Evolutionary conservation across 1,140 invertebrate species (phyloP).

Genomic region (Rhyzopertha dominica): DNA sequence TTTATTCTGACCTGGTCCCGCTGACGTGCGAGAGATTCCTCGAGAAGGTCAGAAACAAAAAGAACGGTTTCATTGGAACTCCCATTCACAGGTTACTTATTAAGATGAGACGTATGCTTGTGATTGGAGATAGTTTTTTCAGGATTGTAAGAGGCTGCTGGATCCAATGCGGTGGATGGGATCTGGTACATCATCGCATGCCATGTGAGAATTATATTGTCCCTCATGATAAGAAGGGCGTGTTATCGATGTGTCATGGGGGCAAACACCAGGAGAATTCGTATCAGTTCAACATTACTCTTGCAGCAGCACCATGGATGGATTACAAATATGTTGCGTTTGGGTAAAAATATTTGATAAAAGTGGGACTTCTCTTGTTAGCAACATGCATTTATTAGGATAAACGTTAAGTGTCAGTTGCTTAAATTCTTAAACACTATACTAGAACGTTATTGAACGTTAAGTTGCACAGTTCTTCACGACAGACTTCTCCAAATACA

Average conservation of each 20-base stretch:
- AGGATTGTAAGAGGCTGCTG: conserved; percentile 50
- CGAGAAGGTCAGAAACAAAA: conserved; percentile 42
- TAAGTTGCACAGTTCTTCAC: too few relatives aligned
- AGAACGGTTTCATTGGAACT: conserved; percentile 46
- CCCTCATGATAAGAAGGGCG: conserved; percentile 50
- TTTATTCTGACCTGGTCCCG: conserved; percentile 51
- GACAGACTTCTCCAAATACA: too few relatives aligned
- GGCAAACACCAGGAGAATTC: conserved; percentile 56
- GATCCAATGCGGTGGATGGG: conserved; percentile 51
- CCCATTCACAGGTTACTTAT: conserved; percentile 46
- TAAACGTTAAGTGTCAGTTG: too few relatives aligned
- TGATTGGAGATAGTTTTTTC: conserved; percentile 27
- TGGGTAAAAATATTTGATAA: conserved; percentile 47
- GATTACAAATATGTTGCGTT: conserved; percentile 75
- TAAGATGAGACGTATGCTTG: conserved; percentile 38
- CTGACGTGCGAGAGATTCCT: conserved; percentile 50
- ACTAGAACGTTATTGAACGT: too few relatives aligned
- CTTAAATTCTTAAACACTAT: too few relatives aligned
- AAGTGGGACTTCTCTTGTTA: conserved; percentile 6
- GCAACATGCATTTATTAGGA: too few relatives aligned
- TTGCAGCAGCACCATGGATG: conserved; percentile 70
- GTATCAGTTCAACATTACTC: conserved; percentile 73
- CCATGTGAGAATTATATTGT: conserved; percentile 53
- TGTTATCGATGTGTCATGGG: conserved; percentile 51
- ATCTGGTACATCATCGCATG: conserved; percentile 40